Conservation (phyloP, 1,140 invertebrate genomes). For the Nasonia longicornis region DNA sequence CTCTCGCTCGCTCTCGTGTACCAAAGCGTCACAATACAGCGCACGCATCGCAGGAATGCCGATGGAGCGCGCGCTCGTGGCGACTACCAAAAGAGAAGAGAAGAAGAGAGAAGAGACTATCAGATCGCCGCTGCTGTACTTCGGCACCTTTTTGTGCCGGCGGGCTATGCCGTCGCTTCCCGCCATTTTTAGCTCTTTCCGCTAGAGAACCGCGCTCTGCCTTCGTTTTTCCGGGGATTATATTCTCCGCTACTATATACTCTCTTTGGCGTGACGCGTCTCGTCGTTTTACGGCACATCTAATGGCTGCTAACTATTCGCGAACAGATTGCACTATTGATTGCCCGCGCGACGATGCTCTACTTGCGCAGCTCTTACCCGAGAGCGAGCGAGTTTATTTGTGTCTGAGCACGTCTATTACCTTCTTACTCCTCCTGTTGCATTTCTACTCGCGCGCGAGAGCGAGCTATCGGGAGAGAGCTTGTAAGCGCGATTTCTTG, state of each 20-base stretch:
- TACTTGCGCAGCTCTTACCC: not conserved
- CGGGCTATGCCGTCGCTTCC: not conserved
- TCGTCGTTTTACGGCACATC: not conserved
- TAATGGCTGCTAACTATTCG: constrained; percentile 13
- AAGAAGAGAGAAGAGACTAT: not conserved
- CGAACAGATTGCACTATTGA: constrained; percentile 11
- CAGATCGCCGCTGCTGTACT: not conserved
- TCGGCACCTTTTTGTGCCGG: not conserved
- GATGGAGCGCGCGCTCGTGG: not conserved
- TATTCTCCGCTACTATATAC: not conserved
- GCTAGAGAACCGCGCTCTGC: not conserved
- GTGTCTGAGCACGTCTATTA: not conserved
- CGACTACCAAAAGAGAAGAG: not conserved
- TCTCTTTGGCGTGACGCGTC: not conserved
- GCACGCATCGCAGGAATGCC: constrained; percentile 1
- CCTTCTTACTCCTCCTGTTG: not conserved
- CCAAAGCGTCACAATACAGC: not conserved
- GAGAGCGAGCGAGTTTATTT: not conserved
- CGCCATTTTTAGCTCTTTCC: not conserved
- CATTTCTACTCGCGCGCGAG: not conserved
- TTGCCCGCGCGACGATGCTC: not conserved
- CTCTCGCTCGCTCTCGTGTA: not conserved
- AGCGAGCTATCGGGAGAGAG: not conserved
- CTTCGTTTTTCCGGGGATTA: not conserved
- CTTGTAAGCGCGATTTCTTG: too few relatives aligned